These are phyloP conservation scores for Parnassius orleans DNA, from an alignment of 2,888 invertebrate species.

Conservation along the genomic window DNA sequence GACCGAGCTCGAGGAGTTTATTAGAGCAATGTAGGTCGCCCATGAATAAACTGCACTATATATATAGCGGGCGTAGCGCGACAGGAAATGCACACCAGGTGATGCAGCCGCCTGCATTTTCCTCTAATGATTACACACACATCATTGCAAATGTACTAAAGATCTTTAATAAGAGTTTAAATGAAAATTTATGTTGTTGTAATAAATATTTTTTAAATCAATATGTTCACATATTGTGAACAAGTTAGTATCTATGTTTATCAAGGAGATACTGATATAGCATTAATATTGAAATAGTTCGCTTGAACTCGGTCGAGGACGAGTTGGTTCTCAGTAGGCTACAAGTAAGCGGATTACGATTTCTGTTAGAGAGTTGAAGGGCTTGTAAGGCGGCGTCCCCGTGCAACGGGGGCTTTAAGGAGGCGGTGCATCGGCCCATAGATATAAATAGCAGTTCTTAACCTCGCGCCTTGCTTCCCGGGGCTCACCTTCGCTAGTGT, in stretches of 20 bases:
- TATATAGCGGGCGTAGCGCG: constrained; percentile 2
- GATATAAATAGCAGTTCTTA: neutral
- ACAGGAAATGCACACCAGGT: constrained; percentile 7
- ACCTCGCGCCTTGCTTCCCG: neutral
- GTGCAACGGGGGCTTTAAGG: neutral
- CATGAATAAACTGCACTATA: neutral
- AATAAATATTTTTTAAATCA: no score
- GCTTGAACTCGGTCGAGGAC: neutral
- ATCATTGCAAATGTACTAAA: no score
- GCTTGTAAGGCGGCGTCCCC: neutral
- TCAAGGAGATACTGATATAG: neutral
- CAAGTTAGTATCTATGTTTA: no score
- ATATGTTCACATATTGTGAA: no score
- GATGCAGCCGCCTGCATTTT: neutral
- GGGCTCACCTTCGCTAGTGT: neutral
- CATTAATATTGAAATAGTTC: neutral
- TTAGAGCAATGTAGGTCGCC: constrained; percentile 8
- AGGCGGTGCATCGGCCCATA: neutral
- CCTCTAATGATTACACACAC: neutral
- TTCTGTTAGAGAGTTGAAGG: neutral
- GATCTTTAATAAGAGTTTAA: no score
- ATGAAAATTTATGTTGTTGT: no score
- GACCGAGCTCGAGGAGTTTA: constrained; percentile 4
- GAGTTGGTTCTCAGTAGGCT: neutral
- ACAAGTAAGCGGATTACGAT: neutral